These are phyloP conservation scores for Rousettus leschenaultii DNA, from an alignment of 2,113 vertebrate species.

Conservation along the genomic window DNA sequence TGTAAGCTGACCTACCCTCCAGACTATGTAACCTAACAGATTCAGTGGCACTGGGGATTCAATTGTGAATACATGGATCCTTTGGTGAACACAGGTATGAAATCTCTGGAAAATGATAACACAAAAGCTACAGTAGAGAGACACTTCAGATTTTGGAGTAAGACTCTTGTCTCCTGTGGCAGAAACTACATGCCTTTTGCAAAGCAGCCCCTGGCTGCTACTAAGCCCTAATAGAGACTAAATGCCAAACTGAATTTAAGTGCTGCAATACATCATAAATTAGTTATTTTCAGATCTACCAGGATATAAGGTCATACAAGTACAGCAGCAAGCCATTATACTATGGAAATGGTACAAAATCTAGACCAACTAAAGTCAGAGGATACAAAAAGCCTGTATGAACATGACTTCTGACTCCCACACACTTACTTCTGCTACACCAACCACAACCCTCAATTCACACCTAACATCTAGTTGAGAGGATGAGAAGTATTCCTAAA, in stretches of 20 bases:
- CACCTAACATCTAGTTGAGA: background rate
- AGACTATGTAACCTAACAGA: background rate
- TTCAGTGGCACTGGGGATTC: background rate
- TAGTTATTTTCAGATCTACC: background rate
- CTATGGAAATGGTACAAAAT: background rate
- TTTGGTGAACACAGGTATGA: background rate
- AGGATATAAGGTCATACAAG: background rate
- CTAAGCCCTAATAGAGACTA: background rate
- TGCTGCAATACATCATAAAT: background rate
- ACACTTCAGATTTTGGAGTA: background rate
- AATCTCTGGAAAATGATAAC: background rate
- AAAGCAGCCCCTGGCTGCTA: background rate
- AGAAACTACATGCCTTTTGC: background rate
- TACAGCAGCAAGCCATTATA: background rate
- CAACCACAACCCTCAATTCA: background rate
- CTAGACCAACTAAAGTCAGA: background rate
- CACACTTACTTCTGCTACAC: background rate
- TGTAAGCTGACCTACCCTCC: background rate
- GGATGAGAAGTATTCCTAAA: background rate
- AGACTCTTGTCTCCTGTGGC: background rate
- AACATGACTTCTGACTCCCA: background rate
- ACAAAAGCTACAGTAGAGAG: background rate
- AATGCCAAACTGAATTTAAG: background rate
- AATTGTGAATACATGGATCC: background rate
- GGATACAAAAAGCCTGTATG: background rate